Base-by-base conservation (phyloP, 2,888 invertebrate species). In the Acanthosepion esculentum region DNA sequence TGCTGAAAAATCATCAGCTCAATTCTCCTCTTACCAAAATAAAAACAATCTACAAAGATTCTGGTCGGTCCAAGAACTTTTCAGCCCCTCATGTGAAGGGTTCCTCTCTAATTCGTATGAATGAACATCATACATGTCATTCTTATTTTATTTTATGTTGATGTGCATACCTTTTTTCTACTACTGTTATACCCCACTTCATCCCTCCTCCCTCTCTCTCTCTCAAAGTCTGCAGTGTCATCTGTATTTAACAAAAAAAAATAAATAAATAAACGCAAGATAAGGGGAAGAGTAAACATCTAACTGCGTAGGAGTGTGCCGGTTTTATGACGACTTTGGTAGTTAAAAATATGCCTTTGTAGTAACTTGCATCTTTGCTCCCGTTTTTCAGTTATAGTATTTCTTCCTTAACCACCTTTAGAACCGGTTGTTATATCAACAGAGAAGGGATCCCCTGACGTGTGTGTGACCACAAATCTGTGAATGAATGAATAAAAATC, bases 371-470 rank as follows among this genome's bases (percentile, higher is more conserved):
- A 78, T 78, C 78, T 78, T 78, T 33, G 78, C 78, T n/a, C n/a
- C 33, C 33, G 0, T 3, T n/a, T 41, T 10, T 78, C 10, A n/a
- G 20, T 15, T 33, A 10, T 26, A 4, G 26, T 64, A 64, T 78
- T 78, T n/a, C 15, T 78, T n/a, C 78, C n/a, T 78, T 78, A n/a
- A 12, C 78, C 78, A n/a, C 33, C n/a, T 78, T 78, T 78, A 33
- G n/a, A 78, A n/a, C 78, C 78, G 78, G 78, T n/a, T 78, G 78
- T 78, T 8, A 78, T 78, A 78, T 78, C 78, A 78, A 78, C 78
- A 78, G 78, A 78, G n/a, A 78, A n/a, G n/a, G 78, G 78, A 18
- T 26, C n/a, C 78, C n/a, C 78, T 78, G 78, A 78, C 78, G 78
- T 33, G n/a, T 33, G 20, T 23, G 78, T 78, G 12, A 33, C 78